Percentiles rank a stretch among this genome's conserved stretches.
phyloP scores from a whole-genome alignment of 2,888 invertebrate genomes.

The Microplitis manilae region DNA sequence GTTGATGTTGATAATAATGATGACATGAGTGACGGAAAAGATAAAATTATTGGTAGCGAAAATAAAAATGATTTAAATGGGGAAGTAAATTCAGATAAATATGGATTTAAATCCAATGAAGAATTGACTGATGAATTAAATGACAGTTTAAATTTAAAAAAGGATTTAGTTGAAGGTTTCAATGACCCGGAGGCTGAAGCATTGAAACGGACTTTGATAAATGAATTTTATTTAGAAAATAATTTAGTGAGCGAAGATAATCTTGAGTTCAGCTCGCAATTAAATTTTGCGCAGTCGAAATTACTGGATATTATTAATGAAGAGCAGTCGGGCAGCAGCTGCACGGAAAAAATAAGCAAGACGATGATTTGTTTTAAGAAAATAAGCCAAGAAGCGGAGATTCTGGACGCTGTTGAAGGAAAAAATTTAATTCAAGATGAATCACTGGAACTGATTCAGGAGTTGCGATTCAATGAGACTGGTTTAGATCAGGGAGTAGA shows the following conservation, averaged over 20 bases:
- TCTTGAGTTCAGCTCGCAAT: not conserved
- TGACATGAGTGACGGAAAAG: not conserved
- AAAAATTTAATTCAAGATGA: not conserved
- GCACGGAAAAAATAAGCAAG: slow-evolving; percentile 49
- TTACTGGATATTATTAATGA: slow-evolving; percentile 61
- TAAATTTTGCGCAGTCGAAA: slow-evolving; percentile 52
- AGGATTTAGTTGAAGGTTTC: not conserved
- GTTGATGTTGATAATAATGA: not conserved
- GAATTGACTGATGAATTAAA: too few species aligned
- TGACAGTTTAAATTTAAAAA: too few species aligned
- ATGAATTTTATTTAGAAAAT: not conserved
- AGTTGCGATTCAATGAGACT: not conserved
- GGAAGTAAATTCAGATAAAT: too few species aligned
- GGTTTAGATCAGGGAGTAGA: too few species aligned
- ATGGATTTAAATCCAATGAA: too few species aligned
- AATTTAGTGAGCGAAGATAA: not conserved
- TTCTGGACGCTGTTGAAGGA: not conserved
- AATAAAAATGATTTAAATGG: not conserved
- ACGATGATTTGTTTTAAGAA: not conserved
- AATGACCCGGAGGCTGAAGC: not conserved
- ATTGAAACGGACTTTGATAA: not conserved
- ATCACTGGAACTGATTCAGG: not conserved
- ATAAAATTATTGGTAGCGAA: not conserved
- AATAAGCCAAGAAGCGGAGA: not conserved
- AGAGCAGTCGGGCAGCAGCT: slow-evolving; percentile 58